Percentiles rank a stretch among this genome's conserved stretches.
Evolutionary conservation across 2,888 invertebrate species (phyloP).

Genomic region (Nymphalis urticae): DNA sequence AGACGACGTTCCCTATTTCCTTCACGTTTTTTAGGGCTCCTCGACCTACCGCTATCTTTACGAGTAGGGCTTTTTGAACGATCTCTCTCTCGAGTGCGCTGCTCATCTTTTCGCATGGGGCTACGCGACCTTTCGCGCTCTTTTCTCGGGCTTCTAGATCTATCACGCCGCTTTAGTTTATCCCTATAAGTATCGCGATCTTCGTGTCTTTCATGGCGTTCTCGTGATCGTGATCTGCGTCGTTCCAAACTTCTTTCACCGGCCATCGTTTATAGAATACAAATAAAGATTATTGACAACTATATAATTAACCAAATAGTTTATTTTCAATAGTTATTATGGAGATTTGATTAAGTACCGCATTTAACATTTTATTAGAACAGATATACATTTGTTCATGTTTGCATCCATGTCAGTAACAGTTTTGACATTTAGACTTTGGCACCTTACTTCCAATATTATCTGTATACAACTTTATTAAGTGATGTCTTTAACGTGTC

Average conservation of each 20-base stretch:
- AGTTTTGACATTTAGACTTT: neutral
- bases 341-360: neutral
- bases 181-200: slow-evolving; percentile 71
- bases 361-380: neutral
- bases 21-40: slow-evolving; percentile 68
- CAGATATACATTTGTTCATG: neutral
- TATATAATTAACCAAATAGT: too few species aligned
- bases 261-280: slow-evolving; percentile 52
- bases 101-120: slow-evolving; percentile 61
- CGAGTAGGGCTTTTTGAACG: slow-evolving; percentile 53
- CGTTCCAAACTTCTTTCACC: slow-evolving; percentile 71
- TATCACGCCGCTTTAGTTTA: slow-evolving; percentile 66
- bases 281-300: too few species aligned
- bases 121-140: slow-evolving; percentile 63
- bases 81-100: slow-evolving; percentile 49
- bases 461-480: too few species aligned
- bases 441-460: too few species aligned
- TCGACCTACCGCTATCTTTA: slow-evolving; percentile 62
- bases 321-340: neutral
- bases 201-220: slow-evolving; percentile 65
- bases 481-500: too few species aligned
- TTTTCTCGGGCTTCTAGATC: slow-evolving; percentile 66
- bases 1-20: slow-evolving; percentile 63
- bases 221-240: slow-evolving; percentile 70
- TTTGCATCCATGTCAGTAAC: neutral